A percentile compares a stretch with the other conserved stretches of the same genome.
Conservation (phyloP, 2,888 invertebrate species). For the Rhagophthalmus giganteus region DNA sequence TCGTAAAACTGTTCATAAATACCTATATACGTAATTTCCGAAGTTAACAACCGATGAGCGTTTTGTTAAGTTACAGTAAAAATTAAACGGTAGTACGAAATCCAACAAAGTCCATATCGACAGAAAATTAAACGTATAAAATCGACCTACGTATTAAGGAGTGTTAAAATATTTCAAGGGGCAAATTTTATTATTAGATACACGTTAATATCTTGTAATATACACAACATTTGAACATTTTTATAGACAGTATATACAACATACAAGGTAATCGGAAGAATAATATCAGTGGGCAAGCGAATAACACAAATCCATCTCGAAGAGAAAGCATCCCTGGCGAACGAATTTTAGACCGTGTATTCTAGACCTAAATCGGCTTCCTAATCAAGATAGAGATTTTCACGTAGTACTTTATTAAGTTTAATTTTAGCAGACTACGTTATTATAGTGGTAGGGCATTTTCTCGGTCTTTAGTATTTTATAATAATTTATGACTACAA, state of each 20-base stretch:
- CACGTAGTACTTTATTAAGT: too few species aligned
- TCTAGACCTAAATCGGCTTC: constrained; percentile 15
- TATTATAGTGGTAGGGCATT: constrained; percentile 20
- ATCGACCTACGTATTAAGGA: too few species aligned
- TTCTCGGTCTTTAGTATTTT: constrained; percentile 18
- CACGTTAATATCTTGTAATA: constrained; percentile 35
- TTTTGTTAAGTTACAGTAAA: not conserved
- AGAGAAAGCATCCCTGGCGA: constrained; percentile 13
- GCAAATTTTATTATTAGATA: constrained; percentile 5
- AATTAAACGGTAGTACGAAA: too few species aligned
- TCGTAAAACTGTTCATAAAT: constrained; percentile 1
- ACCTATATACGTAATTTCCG: too few species aligned
- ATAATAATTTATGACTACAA: constrained; percentile 6
- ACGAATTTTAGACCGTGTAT: constrained; percentile 24
- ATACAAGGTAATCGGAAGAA: constrained; percentile 39
- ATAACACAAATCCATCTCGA: constrained; percentile 16
- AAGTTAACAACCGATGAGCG: not conserved
- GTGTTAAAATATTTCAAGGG: constrained; percentile 14
- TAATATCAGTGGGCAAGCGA: constrained; percentile 34
- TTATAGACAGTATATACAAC: constrained; percentile 51
- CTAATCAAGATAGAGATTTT: constrained; percentile 13
- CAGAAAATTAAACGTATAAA: too few species aligned
- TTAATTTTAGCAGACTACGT: too few species aligned
- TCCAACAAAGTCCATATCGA: too few species aligned
- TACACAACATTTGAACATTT: constrained; percentile 53